Base-by-base conservation (phyloP, 1,140 invertebrate species). In the Drosophila mauritiana region DNA sequence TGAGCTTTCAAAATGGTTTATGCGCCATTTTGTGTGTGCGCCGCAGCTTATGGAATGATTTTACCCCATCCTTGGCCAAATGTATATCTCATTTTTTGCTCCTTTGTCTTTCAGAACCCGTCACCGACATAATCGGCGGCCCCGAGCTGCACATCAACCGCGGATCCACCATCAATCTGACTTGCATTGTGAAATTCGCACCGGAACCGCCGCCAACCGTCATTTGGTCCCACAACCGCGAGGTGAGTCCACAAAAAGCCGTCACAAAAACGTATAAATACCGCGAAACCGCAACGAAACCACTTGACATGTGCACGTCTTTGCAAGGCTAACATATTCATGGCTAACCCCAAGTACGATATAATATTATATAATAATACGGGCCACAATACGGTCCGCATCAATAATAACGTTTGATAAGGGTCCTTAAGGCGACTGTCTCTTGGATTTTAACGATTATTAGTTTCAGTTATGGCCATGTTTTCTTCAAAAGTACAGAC, bases 111-210 rank as follows among this genome's bases (percentile, higher is more conserved):
- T 3, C 48, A 97, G 97, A 97, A 91, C 96, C 97, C 31, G 95
- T 96, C 73, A 97, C 97, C 3, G 95, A 96, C 91, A 96, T 98
- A 65, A 92, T 96, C 56, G 97, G 97, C 12, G 96, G 96, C 20
- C 95, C 96, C 1, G 96, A 97, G 79, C 90, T 97, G 73, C 97
- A 96, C 92, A 96, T 97, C 88, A 96, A 97, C 93, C 95, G 95
- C 80, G 96, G 96, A 45, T 97, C 96, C 73, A 97, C 96, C 40
- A 97, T 98, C 92, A 98, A 97, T 93, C 92, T 98, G 51, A 97
- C 97, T 1, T 98, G 97, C 92, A 94, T 97, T 70, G 96, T 97
- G 10, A 94, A 94, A 80, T 96, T 96, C 81, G 95, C 96, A 17
- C 96, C 97, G 15, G 96, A 97, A 86, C 96, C 97, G 31, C 96